Conservation (phyloP, 2,113 vertebrate genomes). For the Cyphomyrus plagiostoma region DNA sequence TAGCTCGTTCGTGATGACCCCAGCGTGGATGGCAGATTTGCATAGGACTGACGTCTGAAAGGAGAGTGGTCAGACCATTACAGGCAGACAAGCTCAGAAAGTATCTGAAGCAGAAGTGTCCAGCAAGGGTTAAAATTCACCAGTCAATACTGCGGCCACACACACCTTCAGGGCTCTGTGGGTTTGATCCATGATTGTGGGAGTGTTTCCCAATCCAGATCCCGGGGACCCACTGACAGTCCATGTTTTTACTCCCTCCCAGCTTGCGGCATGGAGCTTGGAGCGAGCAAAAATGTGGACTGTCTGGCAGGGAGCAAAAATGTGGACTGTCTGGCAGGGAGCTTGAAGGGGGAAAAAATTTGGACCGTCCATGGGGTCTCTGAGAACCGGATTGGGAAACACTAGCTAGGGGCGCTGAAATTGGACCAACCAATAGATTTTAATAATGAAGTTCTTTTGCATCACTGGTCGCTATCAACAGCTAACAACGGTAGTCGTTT, state of each 20-base stretch:
- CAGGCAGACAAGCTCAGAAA: not conserved
- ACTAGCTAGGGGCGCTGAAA: not conserved
- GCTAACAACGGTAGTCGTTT: not conserved
- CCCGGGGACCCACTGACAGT: too few relatives aligned
- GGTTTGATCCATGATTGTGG: not conserved
- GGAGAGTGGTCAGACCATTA: conserved; percentile 21
- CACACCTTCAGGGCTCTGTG: not conserved
- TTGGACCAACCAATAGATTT: not conserved
- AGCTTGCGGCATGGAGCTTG: not conserved
- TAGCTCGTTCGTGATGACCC: conserved; percentile 67
- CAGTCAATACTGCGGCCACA: not conserved
- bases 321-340: too few relatives aligned
- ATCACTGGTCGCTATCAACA: not conserved
- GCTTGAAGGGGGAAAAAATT: not conserved
- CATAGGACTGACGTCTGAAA: conserved; percentile 78
- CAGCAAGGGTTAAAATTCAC: not conserved
- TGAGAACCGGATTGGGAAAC: not conserved
- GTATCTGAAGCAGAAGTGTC: not conserved
- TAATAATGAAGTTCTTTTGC: not conserved
- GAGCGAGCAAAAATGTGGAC: too few relatives aligned
- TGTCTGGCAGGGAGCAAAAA: too few relatives aligned
- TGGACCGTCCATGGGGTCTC: not conserved
- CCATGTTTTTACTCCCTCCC: too few relatives aligned
- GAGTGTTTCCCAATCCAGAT: not conserved
- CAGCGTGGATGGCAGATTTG: conserved; percentile 76